These are phyloP conservation scores for Aleiodes testaceus DNA, from an alignment of 2,888 invertebrate genomes.

Conservation along the genomic window DNA sequence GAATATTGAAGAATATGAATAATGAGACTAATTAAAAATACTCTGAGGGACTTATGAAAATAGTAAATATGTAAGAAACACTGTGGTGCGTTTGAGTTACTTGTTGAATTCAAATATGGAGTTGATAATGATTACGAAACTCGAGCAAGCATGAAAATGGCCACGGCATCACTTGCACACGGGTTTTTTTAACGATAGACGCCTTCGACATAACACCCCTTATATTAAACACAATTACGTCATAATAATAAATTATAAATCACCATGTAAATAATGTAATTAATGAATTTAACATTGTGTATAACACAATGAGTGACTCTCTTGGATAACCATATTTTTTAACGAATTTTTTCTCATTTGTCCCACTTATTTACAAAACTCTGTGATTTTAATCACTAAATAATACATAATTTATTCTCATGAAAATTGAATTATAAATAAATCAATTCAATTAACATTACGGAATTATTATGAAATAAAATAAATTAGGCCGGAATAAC, in stretches of 20 bases:
- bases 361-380: constrained; percentile 33
- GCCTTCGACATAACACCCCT: constrained; percentile 23
- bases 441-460: too few species aligned
- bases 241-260: constrained; percentile 2
- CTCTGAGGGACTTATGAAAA: not conserved
- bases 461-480: too few species aligned
- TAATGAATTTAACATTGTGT: not conserved
- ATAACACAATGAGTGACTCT: not conserved
- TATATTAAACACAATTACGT: constrained; percentile 43
- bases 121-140: constrained; percentile 73
- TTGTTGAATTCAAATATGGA: constrained; percentile 72
- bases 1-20: not conserved
- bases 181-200: constrained; percentile 40
- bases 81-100: constrained; percentile 58
- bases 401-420: not conserved
- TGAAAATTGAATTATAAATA: too few species aligned
- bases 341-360: constrained; percentile 23
- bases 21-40: not conserved
- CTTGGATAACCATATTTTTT: constrained; percentile 40
- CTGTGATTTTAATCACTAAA: constrained; percentile 5
- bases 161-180: constrained; percentile 69
- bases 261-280: not conserved
- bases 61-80: constrained; percentile 6
- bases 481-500: too few species aligned
- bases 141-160: constrained; percentile 71